Evolutionary conservation across 2,113 vertebrate species (phyloP), one percentile per base, ranked within the genome.

Genomic region (Corapipo altera): DNA sequence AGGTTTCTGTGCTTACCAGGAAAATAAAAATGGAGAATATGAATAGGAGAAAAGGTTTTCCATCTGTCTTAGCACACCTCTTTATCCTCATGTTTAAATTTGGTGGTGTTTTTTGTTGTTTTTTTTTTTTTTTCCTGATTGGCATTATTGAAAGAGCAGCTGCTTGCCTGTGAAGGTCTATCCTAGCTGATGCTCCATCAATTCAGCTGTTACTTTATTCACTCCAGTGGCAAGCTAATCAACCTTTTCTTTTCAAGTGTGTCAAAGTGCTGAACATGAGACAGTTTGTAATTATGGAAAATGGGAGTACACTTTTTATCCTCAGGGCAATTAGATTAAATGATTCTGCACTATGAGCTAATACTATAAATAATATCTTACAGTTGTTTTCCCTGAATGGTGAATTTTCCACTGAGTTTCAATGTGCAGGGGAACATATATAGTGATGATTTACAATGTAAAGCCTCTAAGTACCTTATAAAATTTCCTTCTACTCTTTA

Each of bases 201-300:
- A 32, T 81, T 77, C 46, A 92, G 85, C 83, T 92, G 69, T 55
- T 77, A 16, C 49, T 91, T 95, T 74, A 59, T 92, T 96, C 93
- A 81, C 69, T 69, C 26, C 69, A 24, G 6, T 18, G 39, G 69
- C 88, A 92, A 64, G 51, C 55, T 95, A 80, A 96, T 92, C 90
- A 96, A 59, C 88, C 85, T 95, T 88, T 92, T 71, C 91, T 89
- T 73, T 84, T 90, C 92, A 81, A 78, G 59, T 83, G 76, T 92
- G 83, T 95, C 79, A 81, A 64, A 75, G 59, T 57, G 24, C 72
- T 83, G 79, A 93, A 88, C 85, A 74, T 16, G 82, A 84, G 90
- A 37, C 69, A 75, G 52, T 90, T 81, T 81, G 76, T 88, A 93
- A 96, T 95, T 77, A 91, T 27, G 95, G 95, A 86, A 94, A 95